phyloP scores from a whole-genome alignment of 2,797 vertebrate genomes.

The Xenops minutus region DNA sequence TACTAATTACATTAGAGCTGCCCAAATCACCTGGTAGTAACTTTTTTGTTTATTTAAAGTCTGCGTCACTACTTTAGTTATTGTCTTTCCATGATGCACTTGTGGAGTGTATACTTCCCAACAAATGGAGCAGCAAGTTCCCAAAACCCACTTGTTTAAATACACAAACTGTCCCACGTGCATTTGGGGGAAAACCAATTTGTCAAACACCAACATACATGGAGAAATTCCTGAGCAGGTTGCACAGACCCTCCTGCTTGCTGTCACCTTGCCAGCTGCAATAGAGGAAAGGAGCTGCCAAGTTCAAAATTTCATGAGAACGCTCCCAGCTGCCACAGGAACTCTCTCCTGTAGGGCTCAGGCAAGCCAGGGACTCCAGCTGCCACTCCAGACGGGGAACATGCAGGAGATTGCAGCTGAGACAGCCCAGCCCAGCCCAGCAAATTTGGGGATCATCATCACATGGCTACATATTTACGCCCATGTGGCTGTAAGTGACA shows the following conservation, averaged over 20 bases:
- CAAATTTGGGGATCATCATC: neutral
- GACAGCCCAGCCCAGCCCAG: neutral
- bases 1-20: neutral
- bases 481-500: neutral
- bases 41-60: constrained; percentile 11
- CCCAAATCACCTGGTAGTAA: constrained; percentile 17
- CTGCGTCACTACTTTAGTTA: constrained; percentile 40
- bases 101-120: neutral
- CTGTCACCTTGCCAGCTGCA: neutral
- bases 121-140: neutral
- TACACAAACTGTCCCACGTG: neutral
- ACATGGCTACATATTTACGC: neutral
- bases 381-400: neutral
- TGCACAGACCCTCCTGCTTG: neutral
- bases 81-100: constrained; percentile 41
- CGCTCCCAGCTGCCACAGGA: neutral
- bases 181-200: neutral
- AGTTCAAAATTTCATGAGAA: neutral
- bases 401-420: neutral
- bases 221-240: neutral
- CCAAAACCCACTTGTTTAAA: neutral
- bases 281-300: neutral
- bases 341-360: neutral
- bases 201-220: neutral
- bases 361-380: neutral